A percentile compares a stretch with the other conserved stretches of the same genome.
These are phyloP conservation scores for Tetranychus urticae DNA, from an alignment of 1,140 invertebrate genomes.

Conservation along the genomic window DNA sequence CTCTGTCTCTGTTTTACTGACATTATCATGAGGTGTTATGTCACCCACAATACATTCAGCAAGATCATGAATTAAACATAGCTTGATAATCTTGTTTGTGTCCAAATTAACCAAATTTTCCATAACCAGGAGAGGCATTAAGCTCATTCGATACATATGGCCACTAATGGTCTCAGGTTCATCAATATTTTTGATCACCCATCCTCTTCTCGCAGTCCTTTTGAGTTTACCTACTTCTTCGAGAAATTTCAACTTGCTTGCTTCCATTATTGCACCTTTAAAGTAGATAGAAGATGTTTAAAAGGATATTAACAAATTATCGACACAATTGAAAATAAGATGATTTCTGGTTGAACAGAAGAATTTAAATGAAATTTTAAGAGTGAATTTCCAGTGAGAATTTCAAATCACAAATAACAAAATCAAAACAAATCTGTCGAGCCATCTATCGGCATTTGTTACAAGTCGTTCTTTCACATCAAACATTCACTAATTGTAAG, in stretches of 20 bases:
- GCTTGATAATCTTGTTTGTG: constrained; percentile 27
- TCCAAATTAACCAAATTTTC: constrained; percentile 18
- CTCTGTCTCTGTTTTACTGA: constrained; percentile 40
- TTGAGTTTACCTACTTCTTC: constrained; percentile 13
- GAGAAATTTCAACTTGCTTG: not conserved
- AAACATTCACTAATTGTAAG: no score
- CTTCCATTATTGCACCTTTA: no score
- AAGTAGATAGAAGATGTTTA: no score
- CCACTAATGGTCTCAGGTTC: constrained; percentile 67
- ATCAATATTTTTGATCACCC: constrained; percentile 51
- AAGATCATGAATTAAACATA: constrained; percentile 78
- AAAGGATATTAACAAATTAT: no score
- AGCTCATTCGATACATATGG: constrained; percentile 92
- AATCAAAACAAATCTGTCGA: no score
- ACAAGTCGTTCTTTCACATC: no score
- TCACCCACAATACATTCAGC: constrained; percentile 92
- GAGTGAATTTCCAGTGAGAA: no score
- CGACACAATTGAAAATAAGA: no score
- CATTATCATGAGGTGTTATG: constrained; percentile 73
- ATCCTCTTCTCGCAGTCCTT: constrained; percentile 64
- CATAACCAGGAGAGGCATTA: constrained; percentile 61
- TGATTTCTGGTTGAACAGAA: no score
- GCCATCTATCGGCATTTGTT: no score
- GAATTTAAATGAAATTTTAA: no score
- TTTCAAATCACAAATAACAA: no score